Evolutionary conservation across 1,140 invertebrate genomes (phyloP).

Genomic region (Zaprionus capensis): DNA sequence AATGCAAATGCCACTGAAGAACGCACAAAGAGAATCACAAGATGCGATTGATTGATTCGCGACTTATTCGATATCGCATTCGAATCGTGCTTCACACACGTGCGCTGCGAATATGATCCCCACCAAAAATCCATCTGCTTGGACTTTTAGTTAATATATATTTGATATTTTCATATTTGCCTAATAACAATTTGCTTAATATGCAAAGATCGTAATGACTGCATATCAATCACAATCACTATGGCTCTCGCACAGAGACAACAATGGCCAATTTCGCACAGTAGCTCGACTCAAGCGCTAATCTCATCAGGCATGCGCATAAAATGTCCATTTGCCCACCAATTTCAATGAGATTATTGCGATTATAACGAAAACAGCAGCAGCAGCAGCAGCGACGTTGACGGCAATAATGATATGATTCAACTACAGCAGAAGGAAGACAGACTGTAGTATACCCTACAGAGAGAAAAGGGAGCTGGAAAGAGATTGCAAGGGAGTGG

Average conservation of each 20-base stretch:
- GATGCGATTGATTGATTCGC: constrained; percentile 27
- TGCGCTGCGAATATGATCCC: constrained; percentile 21
- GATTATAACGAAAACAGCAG: constrained; percentile 32
- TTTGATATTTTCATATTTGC: constrained; percentile 33
- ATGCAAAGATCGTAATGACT: constrained; percentile 44
- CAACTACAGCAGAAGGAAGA: background rate
- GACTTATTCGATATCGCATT: background rate
- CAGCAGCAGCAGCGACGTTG: constrained; percentile 10
- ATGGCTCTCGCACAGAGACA: constrained; percentile 16
- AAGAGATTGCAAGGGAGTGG: rapidly evolving
- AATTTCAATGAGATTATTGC: constrained; percentile 52
- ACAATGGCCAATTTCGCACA: constrained; percentile 52
- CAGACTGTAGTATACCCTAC: constrained; percentile 18
- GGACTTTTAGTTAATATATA: constrained; percentile 15
- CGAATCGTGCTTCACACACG: constrained; percentile 26
- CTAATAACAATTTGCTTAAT: constrained; percentile 36
- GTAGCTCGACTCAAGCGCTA: constrained; percentile 32
- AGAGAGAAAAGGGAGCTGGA: background rate
- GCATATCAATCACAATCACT: constrained; percentile 41
- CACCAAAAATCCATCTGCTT: constrained; percentile 1
- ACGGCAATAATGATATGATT: constrained; percentile 1
- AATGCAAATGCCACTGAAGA: constrained; percentile 24
- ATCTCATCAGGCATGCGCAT: constrained; percentile 51
- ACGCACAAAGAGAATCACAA: constrained; percentile 8
- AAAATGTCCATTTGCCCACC: constrained; percentile 45